phyloP scores from a whole-genome alignment of 1,140 invertebrate genomes.

The Drosophila sucinea region DNA sequence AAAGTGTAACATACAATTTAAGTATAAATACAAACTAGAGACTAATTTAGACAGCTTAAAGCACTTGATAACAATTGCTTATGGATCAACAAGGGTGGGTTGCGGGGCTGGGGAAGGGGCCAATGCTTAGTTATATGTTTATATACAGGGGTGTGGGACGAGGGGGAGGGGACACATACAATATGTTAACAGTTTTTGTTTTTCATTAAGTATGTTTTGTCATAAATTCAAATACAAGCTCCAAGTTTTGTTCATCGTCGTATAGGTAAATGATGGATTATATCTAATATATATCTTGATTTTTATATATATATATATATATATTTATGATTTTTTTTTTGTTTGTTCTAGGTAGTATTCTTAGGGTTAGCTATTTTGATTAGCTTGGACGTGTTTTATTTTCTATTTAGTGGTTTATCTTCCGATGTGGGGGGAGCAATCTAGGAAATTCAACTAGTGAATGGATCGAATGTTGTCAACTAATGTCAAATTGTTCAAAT shows the following conservation, averaged over 20 bases:
- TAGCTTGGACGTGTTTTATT: constrained; percentile 58
- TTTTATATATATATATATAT: constrained; percentile 19
- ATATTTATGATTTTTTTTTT: constrained; percentile 14
- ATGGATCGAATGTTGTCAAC: not conserved
- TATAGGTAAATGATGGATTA: constrained; percentile 52
- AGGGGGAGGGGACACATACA: constrained; percentile 25
- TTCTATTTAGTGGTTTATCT: constrained; percentile 36
- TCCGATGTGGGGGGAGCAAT: constrained; percentile 17
- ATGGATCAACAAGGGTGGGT: constrained; percentile 39
- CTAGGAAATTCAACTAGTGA: not conserved
- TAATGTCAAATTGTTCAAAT: constrained; percentile 6
- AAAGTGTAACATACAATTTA: constrained; percentile 2
- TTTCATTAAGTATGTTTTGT: constrained; percentile 35
- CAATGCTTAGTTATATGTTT: constrained; percentile 11
- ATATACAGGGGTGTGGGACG: constrained; percentile 34
- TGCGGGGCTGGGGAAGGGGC: not conserved
- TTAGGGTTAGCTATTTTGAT: constrained; percentile 50
- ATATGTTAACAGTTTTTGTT: constrained; percentile 65
- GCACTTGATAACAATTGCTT: constrained; percentile 77
- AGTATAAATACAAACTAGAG: constrained; percentile 32
- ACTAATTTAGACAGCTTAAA: constrained; percentile 69
- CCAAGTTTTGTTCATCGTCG: constrained; percentile 50
- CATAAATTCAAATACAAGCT: constrained; percentile 78
- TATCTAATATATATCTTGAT: constrained; percentile 42
- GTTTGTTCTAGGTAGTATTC: constrained; percentile 14